Percentiles rank a stretch among this genome's conserved stretches.
Evolutionary conservation across 2,888 invertebrate species (phyloP).

Genomic region (Chymomyza fuscimana): DNA sequence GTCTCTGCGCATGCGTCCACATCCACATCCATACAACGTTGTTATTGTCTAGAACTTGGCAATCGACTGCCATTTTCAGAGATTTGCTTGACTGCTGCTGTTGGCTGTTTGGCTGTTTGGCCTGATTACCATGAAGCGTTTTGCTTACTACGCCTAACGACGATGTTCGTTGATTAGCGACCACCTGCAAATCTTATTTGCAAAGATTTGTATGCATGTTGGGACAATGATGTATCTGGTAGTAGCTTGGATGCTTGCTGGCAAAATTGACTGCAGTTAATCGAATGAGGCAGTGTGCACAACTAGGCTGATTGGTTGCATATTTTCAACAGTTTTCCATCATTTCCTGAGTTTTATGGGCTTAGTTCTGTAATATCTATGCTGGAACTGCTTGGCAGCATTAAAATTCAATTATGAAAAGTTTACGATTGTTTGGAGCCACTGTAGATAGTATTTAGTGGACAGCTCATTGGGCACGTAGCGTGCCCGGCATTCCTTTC

Average conservation of each 20-base stretch:
- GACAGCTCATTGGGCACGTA: neutral
- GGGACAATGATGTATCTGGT: no score
- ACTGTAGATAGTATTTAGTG: neutral
- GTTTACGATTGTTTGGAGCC: neutral
- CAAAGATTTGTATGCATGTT: constrained; percentile 14
- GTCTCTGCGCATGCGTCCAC: constrained; percentile 7
- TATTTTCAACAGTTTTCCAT: neutral
- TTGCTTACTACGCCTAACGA: constrained; percentile 40
- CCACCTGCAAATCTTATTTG: constrained; percentile 68
- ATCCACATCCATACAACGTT: neutral
- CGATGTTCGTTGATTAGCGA: constrained; percentile 66
- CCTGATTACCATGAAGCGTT: constrained; percentile 57
- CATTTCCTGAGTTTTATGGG: neutral
- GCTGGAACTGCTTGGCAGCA: neutral
- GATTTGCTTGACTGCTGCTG: neutral
- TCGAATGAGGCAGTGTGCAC: neutral
- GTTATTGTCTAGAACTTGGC: constrained; percentile 2
- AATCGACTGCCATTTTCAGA: neutral
- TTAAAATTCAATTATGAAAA: neutral
- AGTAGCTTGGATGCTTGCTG: neutral
- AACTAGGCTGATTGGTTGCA: constrained; percentile 18
- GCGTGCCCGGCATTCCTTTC: constrained; percentile 39
- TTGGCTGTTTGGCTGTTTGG: constrained; percentile 29
- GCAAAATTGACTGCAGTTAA: neutral
- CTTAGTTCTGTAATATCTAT: neutral